phyloP scores from a whole-genome alignment of 2,888 invertebrate species.

The Tinea pellionella region DNA sequence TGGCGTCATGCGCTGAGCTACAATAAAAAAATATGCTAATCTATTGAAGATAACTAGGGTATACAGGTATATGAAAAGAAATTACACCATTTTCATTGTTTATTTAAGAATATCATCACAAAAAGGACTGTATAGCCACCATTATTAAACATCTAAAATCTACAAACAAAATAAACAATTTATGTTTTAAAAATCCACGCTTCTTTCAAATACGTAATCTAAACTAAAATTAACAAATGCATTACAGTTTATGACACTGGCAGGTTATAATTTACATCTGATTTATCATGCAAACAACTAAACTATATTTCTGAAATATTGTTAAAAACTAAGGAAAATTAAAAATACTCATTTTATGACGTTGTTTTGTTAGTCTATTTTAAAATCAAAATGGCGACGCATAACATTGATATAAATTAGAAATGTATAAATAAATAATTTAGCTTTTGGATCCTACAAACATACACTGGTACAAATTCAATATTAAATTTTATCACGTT shows the following conservation, averaged over 20 bases:
- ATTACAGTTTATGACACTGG: constrained; percentile 12
- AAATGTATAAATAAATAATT: no score
- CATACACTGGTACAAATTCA: no score
- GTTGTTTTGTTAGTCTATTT: constrained; percentile 6
- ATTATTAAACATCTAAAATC: constrained; percentile 12
- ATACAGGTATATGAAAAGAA: no score
- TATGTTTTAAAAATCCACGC: not conserved
- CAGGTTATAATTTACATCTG: not conserved
- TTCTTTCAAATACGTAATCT: constrained; percentile 13
- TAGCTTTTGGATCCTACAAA: no score
- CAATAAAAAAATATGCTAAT: no score
- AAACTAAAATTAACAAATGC: constrained; percentile 13
- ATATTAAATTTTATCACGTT: no score
- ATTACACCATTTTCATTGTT: not conserved
- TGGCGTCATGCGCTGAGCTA: no score
- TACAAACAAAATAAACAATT: constrained; percentile 4
- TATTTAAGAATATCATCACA: constrained; percentile 7
- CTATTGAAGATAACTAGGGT: no score
- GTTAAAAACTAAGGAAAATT: not conserved
- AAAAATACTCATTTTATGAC: not conserved
- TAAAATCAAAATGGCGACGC: not conserved
- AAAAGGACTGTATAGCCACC: constrained; percentile 1
- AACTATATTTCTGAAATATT: not conserved
- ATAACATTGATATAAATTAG: no score
- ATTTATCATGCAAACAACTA: constrained; percentile 8